Evolutionary conservation across 35 echinoderm and acorn worm genomes (phyloP), one percentile per base, ranked within the genome.

Genomic region (Ptychodera flava): DNA sequence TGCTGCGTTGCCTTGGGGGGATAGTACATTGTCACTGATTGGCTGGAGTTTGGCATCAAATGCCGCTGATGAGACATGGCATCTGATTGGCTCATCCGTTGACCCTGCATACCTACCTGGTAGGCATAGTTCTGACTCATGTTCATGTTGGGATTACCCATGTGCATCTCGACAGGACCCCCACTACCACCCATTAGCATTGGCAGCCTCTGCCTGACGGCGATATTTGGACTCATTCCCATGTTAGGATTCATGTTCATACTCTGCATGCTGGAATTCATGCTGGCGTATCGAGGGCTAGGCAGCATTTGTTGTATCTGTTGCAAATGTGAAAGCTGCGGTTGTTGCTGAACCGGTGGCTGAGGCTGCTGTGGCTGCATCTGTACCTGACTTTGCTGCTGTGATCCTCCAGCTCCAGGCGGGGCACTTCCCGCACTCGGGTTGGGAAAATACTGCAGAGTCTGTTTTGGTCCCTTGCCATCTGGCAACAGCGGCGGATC

Each of bases 261-360:
- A 35, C 16, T 37, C 37, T 36, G 37, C 37, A 30, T 36, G 33
- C 37, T 83, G 33, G 16, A 35, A 1, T 83, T 36, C 35, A 83
- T 34, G 35, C 28, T 30, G 35, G 82, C 94, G 87, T 92, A 99
- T 94, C 86, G 94, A 90, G 90, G 92, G 22, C 22, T 90, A 10
- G 96, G 96, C 79, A 99, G 94, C 36, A 92, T 92, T 90, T 94
- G 91, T 84, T 99, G 93, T 30, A 99, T 99, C 89, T 99, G 96
- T 86, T 99, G 45, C 45, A 64, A 22, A 64, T 64, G 45, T 64
- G 45, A 64, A 6, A 64, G 22, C 45, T 64, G 45, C 22, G 6
- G 45, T 99, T 34, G 96, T 90, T 79, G 90, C 88, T 33, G 84
- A 88, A 36, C 85, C 81, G 29, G 90, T 90, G 28, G 78, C 80